These are phyloP conservation scores for Noctua comes DNA, from an alignment of 2,888 invertebrate genomes.

Conservation along the genomic window DNA sequence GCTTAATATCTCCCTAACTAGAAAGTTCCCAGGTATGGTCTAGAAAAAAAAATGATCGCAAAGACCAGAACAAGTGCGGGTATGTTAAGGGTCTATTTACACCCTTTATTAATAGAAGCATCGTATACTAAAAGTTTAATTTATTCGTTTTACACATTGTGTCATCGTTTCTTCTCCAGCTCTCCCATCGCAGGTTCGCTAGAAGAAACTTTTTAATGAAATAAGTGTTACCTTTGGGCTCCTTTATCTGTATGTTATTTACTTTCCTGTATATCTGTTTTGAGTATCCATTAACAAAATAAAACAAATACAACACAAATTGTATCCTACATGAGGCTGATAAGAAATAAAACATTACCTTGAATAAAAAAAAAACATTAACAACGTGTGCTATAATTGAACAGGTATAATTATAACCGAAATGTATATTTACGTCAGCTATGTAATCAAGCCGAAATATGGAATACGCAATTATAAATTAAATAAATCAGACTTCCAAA, in stretches of 20 bases:
- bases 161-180: not conserved
- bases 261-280: not conserved
- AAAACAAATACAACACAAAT: not conserved
- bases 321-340: not conserved
- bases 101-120: too few species aligned
- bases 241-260: not conserved
- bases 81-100: too few species aligned
- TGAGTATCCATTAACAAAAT: not conserved
- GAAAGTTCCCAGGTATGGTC: too few species aligned
- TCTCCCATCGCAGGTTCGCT: not conserved
- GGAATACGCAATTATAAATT: conserved; percentile 15
- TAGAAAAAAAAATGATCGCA: too few species aligned
- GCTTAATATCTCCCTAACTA: too few species aligned
- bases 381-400: not conserved
- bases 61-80: too few species aligned
- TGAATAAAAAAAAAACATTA: not conserved
- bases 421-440: conserved; percentile 12
- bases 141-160: not conserved
- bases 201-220: not conserved
- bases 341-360: not conserved
- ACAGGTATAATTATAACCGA: conserved; percentile 13
- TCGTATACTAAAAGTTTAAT: not conserved
- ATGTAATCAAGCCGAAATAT: conserved; percentile 21
- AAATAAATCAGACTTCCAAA: not conserved
- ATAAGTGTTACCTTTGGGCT: not conserved